Evolutionary conservation across 2,888 invertebrate genomes (phyloP), one percentile per base, ranked within the genome.

Genomic region (Pseudococcus longispinus): DNA sequence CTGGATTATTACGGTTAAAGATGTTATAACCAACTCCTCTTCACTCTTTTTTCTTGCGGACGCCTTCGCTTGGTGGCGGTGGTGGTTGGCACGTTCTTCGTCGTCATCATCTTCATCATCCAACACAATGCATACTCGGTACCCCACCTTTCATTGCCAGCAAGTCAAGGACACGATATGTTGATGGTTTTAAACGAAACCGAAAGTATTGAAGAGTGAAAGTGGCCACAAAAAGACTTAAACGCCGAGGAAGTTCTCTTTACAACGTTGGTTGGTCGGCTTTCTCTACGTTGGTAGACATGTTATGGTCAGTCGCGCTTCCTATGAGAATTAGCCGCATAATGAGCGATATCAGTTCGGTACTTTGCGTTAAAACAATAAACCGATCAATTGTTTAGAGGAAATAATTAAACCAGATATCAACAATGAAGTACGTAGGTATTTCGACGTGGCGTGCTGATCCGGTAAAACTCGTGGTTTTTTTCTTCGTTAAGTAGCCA

Each of bases 141-240:
- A 32, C 32, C 84, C 55, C 84, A 23, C 55, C 84, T 44, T 84
- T 84, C 84, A 84, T 86, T 80, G 86, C 51, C 74, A 51, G 23
- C 26, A 77, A 86, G 86, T 86, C 86, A 86, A 86, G 86, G 86
- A 86, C 86, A 86, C 77, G 85, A 85, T 74, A 1, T 20, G 82
- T 23, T 42, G 42, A 46, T 82, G 46, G 82, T 20, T 82, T 15
- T n/a, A 9, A 84, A 84, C 60, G 84, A 84, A 84, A 84, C 55
- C 60, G 84, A 84, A 84, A 84, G 84, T 84, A 60, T n/a, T 84
- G 23, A 26, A 86, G 86, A 86, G 86, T 86, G 86, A 86, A 86
- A 86, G 86, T 77, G 86, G 80, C 86, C 80, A 77, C 77, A 77
- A 77, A 80, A 42, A 80, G 37, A 80, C 77, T 80, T 80, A 42